Percentiles rank a stretch among this genome's conserved stretches.
Evolutionary conservation across 2,888 invertebrate genomes (phyloP).

Genomic region (Callimorpha dominula): DNA sequence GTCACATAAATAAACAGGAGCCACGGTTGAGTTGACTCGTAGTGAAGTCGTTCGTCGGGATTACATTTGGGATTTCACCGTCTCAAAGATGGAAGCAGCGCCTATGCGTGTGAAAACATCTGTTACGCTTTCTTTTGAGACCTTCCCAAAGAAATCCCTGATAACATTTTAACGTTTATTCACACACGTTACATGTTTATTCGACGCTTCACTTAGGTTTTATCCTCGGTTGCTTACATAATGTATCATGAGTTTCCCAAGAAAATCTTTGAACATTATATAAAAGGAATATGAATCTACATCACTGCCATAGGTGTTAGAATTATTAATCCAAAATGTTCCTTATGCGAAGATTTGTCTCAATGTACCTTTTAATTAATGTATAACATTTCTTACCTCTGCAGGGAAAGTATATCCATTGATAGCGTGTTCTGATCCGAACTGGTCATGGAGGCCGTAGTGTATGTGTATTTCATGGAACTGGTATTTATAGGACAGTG

Average conservation of each 20-base stretch:
- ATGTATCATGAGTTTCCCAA: conserved; percentile 42
- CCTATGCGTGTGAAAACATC: conserved; percentile 82
- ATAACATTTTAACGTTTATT: conserved; percentile 65
- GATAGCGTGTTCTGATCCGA: conserved; percentile 98
- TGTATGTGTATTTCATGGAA: conserved; percentile 98
- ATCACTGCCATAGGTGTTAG: conserved; percentile 23
- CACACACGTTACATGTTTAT: conserved; percentile 51
- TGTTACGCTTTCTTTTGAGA: conserved; percentile 80
- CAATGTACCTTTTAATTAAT: conserved; percentile 38
- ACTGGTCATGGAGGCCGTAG: conserved; percentile 96
- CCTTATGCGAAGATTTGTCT: conserved; percentile 25
- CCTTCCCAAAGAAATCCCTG: conserved; percentile 67
- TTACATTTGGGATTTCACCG: conserved; percentile 82
- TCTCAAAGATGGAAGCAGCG: conserved; percentile 62
- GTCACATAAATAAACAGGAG: conserved; percentile 85
- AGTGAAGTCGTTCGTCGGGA: conserved; percentile 76
- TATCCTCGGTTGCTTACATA: conserved; percentile 50
- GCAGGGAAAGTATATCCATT: conserved; percentile 98
- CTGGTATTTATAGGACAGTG: conserved; percentile 97
- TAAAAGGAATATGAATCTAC: conserved; percentile 38
- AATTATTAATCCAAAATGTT: conserved; percentile 36
- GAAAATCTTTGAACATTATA: conserved; percentile 43
- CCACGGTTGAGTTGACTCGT: conserved; percentile 77
- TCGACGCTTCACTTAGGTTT: conserved; percentile 53
- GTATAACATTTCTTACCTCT: conserved; percentile 90